Base-by-base conservation (phyloP, 30 jellyfish, hydroid and myxozoan genomes). In the Hydractinia symbiolongicarpus region DNA sequence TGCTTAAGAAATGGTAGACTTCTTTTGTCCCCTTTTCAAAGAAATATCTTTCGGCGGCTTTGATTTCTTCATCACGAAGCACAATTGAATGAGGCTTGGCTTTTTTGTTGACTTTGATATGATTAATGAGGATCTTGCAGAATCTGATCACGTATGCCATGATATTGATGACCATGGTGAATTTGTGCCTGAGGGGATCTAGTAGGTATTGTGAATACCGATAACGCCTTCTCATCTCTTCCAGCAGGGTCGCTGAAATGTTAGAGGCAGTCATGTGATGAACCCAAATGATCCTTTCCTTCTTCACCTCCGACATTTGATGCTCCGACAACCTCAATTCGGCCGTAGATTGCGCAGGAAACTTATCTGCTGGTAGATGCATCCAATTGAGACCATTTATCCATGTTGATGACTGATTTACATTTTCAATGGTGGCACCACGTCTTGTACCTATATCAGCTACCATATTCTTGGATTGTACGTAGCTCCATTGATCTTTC, bases 351-450 rank as follows among this genome's bases (percentile, higher is more conserved):
- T 67, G 77, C 19, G 44, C 77, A 67, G 77, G 19, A 10, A 67
- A 67, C 44, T 30, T 30, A 30, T 30, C 44, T 30, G 44, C 44
- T 30, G 44, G 44, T 30, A 30, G 44, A 30, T 67, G 20, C 77
- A 67, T 50, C 20, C 19, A 54, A n/a, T 15, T 30, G 82, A 73
- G 51, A n/a, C 82, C 66, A 10, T 73, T 73, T 73, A 73, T 73
- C 82, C 70, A 73, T 50, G 49, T 16, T 73, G 82, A 73, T n/a
- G 30, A 30, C 44, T 30, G 44, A 30, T 30, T 30, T 30, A 30
- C 44, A 30, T 30, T 30, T 30, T 30, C 44, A 30, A 30, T 30
- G 44, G 44, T 30, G 44, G 44, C 44, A 30, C 44, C 44, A 30
- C 44, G 44, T 30, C 44, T 30, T 30, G 44, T 30, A 30, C 44